These are phyloP conservation scores for Harpalus rufipes DNA, from an alignment of 2,888 invertebrate genomes.

Conservation along the genomic window DNA sequence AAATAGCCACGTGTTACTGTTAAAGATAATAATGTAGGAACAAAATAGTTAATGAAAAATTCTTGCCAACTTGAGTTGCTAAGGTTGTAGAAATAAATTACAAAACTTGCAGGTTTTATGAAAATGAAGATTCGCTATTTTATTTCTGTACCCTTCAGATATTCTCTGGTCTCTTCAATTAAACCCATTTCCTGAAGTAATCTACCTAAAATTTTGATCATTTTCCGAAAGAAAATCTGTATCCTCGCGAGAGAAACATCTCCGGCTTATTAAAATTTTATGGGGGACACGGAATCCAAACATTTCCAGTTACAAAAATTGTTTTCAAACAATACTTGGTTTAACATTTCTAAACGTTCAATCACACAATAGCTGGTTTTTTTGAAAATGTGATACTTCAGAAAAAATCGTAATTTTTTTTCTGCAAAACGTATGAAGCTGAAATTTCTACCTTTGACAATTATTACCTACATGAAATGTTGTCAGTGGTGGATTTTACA, in stretches of 20 bases:
- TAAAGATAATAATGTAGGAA: too few relatives aligned
- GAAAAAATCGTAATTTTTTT: not conserved
- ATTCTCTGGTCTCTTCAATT: not conserved
- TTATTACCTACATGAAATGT: slow-evolving; percentile 6
- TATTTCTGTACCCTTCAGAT: not conserved
- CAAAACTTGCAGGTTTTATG: not conserved
- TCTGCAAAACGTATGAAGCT: not conserved
- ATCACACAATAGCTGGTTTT: not conserved
- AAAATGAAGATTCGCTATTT: not conserved
- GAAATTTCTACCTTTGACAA: not conserved
- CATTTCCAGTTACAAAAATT: not conserved
- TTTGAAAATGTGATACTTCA: not conserved
- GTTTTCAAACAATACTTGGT: not conserved
- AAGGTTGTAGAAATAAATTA: too few relatives aligned
- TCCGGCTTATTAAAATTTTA: not conserved
- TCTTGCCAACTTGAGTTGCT: too few relatives aligned
- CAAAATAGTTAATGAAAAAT: too few relatives aligned
- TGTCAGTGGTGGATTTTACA: slow-evolving; percentile 1
- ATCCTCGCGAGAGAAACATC: not conserved
- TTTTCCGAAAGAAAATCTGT: slow-evolving; percentile 2
- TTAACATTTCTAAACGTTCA: not conserved
- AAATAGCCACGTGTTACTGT: too few relatives aligned
- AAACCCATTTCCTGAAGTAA: slow-evolving; percentile 5
- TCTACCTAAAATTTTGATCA: not conserved
- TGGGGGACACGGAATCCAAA: not conserved